These are phyloP conservation scores for Hipposideros armiger DNA, from an alignment of 2,113 vertebrate species.

Conservation along the genomic window DNA sequence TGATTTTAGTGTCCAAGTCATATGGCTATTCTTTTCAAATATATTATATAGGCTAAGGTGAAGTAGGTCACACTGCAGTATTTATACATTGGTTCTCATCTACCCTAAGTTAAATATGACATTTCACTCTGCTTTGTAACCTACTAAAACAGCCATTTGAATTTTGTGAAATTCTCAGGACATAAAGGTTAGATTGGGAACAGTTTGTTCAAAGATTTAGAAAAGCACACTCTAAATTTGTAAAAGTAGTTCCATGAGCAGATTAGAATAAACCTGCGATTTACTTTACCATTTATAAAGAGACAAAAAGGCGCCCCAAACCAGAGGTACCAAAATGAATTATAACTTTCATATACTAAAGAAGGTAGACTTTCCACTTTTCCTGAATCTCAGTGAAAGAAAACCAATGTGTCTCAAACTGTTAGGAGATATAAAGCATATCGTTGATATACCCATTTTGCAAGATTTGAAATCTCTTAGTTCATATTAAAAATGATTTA, in stretches of 20 bases:
- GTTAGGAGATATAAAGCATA: neutral
- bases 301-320: neutral
- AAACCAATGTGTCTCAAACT: neutral
- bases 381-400: constrained; percentile 11
- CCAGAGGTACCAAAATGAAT: neutral
- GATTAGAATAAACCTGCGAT: neutral
- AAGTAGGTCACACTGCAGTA: neutral
- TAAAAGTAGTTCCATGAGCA: neutral
- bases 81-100: neutral
- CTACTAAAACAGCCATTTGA: constrained; percentile 21
- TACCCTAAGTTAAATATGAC: constrained; percentile 46
- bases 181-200: constrained; percentile 33
- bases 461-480: neutral
- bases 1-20: neutral
- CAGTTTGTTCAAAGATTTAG: constrained; percentile 51
- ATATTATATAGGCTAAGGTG: neutral
- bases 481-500: constrained; percentile 4
- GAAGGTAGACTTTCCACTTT: neutral
- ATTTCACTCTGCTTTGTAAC: constrained; percentile 45
- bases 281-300: neutral
- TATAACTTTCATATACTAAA: neutral
- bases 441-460: neutral
- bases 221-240: neutral
- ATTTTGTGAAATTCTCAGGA: constrained; percentile 54
- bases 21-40: constrained; percentile 34